These are phyloP conservation scores for Aselliscus stoliczkanus DNA, from an alignment of 2,797 vertebrate species.

Conservation along the genomic window DNA sequence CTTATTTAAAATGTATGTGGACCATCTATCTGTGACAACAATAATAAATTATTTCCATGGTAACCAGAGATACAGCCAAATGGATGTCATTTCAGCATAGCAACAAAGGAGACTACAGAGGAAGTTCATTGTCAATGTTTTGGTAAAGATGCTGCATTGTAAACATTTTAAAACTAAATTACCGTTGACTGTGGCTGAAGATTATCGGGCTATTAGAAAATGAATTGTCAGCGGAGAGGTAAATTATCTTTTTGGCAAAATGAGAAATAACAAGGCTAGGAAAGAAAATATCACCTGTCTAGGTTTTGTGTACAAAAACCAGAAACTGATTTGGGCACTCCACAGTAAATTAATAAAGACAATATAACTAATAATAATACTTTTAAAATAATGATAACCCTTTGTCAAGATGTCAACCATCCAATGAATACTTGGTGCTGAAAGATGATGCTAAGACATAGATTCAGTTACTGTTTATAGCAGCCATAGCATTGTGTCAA, in stretches of 20 bases:
- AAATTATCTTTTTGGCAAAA: background rate
- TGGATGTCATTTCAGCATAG: constrained; percentile 41
- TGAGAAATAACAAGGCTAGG: background rate
- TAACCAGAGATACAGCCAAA: constrained; percentile 59
- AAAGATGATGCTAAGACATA: background rate
- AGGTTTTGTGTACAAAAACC: background rate
- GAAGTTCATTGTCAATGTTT: constrained; percentile 40
- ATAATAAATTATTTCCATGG: constrained; percentile 78
- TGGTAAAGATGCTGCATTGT: constrained; percentile 20
- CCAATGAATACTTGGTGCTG: background rate
- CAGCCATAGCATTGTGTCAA: background rate
- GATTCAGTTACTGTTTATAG: background rate
- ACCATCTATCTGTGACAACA: constrained; percentile 63
- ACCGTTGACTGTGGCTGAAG: background rate
- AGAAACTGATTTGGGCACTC: background rate
- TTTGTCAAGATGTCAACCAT: background rate
- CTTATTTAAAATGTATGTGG: constrained; percentile 56
- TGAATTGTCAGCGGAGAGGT: background rate
- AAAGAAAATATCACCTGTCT: background rate
- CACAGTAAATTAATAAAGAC: background rate
- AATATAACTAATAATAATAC: background rate
- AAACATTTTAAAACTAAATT: constrained; percentile 45
- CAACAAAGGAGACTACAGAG: constrained; percentile 43
- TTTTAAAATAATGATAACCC: background rate
- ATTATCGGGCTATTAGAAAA: constrained; percentile 44